phyloP scores from a whole-genome alignment of 2,888 invertebrate species.

The Tetragonisca angustula region DNA sequence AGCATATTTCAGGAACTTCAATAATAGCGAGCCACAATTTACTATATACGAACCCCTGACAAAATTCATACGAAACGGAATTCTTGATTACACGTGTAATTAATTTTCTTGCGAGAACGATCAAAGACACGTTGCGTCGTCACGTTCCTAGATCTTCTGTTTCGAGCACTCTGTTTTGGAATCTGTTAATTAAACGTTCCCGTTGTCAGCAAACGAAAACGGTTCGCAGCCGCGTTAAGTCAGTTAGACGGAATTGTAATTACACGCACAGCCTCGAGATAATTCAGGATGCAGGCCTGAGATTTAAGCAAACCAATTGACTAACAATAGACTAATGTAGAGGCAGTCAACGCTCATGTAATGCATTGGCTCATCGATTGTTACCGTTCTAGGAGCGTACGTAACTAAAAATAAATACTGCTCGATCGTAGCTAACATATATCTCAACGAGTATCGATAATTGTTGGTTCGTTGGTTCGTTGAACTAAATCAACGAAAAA shows the following conservation, averaged over 20 bases:
- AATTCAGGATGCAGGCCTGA: slow-evolving; percentile 23
- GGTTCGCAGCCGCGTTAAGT: slow-evolving; percentile 6
- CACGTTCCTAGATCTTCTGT: not conserved
- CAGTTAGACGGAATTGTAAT: slow-evolving; percentile 41
- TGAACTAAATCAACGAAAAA: not conserved
- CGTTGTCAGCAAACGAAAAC: slow-evolving; percentile 8
- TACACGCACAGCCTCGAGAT: slow-evolving; percentile 12
- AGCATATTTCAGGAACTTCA: too few species aligned
- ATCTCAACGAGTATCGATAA: not conserved
- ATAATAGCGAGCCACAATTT: too few species aligned
- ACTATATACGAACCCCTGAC: too few species aligned
- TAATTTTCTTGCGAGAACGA: not conserved
- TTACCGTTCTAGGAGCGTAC: slow-evolving; percentile 26
- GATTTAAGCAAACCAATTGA: slow-evolving; percentile 54
- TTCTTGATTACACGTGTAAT: not conserved
- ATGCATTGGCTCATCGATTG: slow-evolving; percentile 66
- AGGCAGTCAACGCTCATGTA: slow-evolving; percentile 59
- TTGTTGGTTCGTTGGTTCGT: not conserved
- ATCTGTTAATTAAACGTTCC: slow-evolving; percentile 26
- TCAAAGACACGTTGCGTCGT: not conserved
- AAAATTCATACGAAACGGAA: not conserved
- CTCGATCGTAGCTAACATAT: not conserved
- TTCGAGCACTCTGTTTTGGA: not conserved
- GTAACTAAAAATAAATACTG: slow-evolving; percentile 29
- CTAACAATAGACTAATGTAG: slow-evolving; percentile 53